A percentile compares a stretch with the other conserved stretches of the same genome.
These are phyloP conservation scores for Dryoscopus gambensis DNA, from an alignment of 2,113 vertebrate species.

Conservation along the genomic window DNA sequence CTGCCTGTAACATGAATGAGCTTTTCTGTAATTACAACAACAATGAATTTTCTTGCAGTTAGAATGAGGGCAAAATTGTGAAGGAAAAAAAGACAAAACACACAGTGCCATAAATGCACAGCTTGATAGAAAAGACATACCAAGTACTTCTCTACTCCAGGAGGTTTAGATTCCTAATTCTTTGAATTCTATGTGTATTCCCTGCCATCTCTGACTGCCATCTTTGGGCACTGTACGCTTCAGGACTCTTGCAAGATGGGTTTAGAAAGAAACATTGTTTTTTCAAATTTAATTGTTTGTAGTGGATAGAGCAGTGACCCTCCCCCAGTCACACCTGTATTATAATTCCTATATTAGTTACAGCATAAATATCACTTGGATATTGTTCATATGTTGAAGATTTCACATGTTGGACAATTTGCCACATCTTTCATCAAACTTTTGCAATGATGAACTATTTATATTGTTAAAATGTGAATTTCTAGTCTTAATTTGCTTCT, in stretches of 20 bases:
- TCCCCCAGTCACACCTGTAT: neutral
- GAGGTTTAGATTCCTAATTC: neutral
- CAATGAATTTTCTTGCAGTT: neutral
- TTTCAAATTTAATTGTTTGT: neutral
- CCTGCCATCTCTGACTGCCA: neutral
- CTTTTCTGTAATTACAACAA: neutral
- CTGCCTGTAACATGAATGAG: neutral
- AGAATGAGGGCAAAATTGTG: neutral
- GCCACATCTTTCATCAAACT: neutral
- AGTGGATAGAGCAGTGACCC: neutral
- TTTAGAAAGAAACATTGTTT: neutral
- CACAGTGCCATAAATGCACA: neutral
- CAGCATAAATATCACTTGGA: neutral
- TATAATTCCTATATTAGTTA: neutral
- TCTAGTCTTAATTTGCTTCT: constrained; percentile 11
- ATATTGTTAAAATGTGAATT: neutral
- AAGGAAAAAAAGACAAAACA: neutral
- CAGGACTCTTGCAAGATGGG: neutral
- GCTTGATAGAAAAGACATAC: neutral
- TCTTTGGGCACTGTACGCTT: neutral
- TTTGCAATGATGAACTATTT: neutral
- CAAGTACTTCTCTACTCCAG: neutral
- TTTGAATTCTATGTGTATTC: neutral
- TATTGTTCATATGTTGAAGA: neutral
- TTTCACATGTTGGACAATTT: neutral